Conservation (phyloP, 2,113 vertebrate species). For the Esox niger region DNA sequence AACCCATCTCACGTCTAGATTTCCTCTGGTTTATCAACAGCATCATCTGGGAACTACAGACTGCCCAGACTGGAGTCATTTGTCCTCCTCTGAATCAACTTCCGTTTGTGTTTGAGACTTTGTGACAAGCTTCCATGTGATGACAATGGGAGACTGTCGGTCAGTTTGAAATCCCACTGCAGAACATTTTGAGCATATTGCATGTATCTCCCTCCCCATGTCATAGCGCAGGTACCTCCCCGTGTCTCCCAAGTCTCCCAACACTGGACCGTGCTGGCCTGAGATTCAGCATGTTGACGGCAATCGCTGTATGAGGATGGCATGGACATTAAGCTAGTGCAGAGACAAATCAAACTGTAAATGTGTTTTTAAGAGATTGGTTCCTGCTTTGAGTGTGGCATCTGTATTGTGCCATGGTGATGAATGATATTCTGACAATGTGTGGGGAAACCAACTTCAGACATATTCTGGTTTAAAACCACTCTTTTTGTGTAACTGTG, state of each 20-base stretch:
- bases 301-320: background rate
- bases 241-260: background rate
- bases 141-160: too few relatives aligned
- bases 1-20: too few relatives aligned
- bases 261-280: conserved; percentile 6
- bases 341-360: background rate
- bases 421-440: too few relatives aligned
- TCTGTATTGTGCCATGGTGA: too few relatives aligned
- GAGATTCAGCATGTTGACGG: background rate
- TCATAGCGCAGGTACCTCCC: background rate
- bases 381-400: background rate
- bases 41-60: background rate
- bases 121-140: too few relatives aligned
- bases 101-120: background rate
- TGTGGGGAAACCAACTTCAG: too few relatives aligned
- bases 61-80: background rate
- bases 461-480: too few relatives aligned
- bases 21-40: background rate
- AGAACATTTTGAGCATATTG: too few relatives aligned
- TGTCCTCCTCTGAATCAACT: background rate
- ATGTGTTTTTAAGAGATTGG: background rate
- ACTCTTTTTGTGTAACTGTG: too few relatives aligned
- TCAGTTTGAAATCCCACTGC: background rate
- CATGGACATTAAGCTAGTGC: too few relatives aligned
- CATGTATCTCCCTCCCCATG: too few relatives aligned